These are phyloP conservation scores for Nymphalis io DNA, from an alignment of 1,140 invertebrate species.

Conservation along the genomic window DNA sequence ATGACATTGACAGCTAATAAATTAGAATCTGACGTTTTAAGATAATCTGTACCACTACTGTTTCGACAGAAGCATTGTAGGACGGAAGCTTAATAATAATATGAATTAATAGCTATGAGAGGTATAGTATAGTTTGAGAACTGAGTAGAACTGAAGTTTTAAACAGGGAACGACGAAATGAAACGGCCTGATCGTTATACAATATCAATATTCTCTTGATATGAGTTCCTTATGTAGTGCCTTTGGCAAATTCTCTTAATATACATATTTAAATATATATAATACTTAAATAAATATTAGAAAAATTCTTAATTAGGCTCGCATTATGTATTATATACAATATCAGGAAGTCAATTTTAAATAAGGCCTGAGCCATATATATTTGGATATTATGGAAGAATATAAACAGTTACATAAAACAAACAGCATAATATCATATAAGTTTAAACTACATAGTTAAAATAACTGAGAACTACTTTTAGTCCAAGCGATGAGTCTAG, in stretches of 20 bases:
- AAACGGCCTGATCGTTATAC: conserved; percentile 18
- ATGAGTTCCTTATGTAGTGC: conserved; percentile 33
- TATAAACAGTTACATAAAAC: background rate
- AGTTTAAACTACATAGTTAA: background rate
- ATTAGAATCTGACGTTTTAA: conserved; percentile 8
- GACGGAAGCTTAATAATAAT: conserved; percentile 58
- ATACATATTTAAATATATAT: background rate
- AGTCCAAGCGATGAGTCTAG: background rate
- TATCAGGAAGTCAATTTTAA: conserved; percentile 15
- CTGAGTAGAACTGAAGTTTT: conserved; percentile 7
- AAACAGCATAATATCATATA: background rate
- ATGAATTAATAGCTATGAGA: conserved; percentile 28
- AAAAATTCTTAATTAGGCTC: conserved; percentile 24
- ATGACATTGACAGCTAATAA: conserved; percentile 8
- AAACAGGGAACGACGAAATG: conserved; percentile 5
- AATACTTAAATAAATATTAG: conserved; percentile 20
- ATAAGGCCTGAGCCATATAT: conserved; percentile 4
- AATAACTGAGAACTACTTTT: background rate
- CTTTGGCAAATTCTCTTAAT: conserved; percentile 30
- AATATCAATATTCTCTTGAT: conserved; percentile 28
- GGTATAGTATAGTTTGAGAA: conserved; percentile 5
- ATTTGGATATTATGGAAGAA: background rate
- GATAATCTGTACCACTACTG: conserved; percentile 23
- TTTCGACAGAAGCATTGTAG: conserved; percentile 47
- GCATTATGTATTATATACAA: conserved; percentile 22